Percentiles rank a stretch among this genome's conserved stretches.
Conservation (phyloP, 2,888 invertebrate species). For the Pseudococcus viburni region DNA sequence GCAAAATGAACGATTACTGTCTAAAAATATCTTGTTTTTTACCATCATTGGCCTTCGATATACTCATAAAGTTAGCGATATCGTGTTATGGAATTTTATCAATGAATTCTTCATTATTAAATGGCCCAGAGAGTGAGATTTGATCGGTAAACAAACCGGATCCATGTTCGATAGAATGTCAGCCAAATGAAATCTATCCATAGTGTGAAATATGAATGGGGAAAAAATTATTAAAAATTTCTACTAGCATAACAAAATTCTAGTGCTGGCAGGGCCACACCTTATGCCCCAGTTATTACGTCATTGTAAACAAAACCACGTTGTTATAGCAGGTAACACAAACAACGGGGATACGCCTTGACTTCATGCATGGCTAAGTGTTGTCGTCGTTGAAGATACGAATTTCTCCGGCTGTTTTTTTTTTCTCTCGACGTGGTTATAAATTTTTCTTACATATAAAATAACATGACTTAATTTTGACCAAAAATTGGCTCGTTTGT, state of each 20-base stretch:
- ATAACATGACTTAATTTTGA: neutral
- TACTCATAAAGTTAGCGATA: constrained; percentile 3
- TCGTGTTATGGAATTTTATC: constrained; percentile 47
- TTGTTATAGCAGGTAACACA: constrained; percentile 55
- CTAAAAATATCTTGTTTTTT: constrained; percentile 47
- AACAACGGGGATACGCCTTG: constrained; percentile 55
- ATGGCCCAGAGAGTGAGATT: neutral
- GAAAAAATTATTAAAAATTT: constrained; percentile 30
- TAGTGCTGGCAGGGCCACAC: constrained; percentile 48
- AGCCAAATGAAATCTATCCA: neutral
- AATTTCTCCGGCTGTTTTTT: neutral
- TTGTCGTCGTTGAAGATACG: neutral
- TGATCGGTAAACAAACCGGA: neutral
- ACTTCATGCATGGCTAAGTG: constrained; percentile 40
- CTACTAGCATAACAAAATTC: constrained; percentile 47
- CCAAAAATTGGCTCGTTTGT: neutral
- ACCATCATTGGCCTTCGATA: constrained; percentile 23
- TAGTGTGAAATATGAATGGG: constrained; percentile 14
- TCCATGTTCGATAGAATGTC: neutral
- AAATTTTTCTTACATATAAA: neutral
- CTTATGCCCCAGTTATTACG: constrained; percentile 58
- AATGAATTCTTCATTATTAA: constrained; percentile 31
- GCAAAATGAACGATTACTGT: constrained; percentile 43
- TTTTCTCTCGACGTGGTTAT: neutral
- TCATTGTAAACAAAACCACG: constrained; percentile 58